Evolutionary conservation across 2,113 vertebrate genomes (phyloP), one percentile per base, ranked within the genome.

Genomic region (Misgurnus anguillicaudatus): DNA sequence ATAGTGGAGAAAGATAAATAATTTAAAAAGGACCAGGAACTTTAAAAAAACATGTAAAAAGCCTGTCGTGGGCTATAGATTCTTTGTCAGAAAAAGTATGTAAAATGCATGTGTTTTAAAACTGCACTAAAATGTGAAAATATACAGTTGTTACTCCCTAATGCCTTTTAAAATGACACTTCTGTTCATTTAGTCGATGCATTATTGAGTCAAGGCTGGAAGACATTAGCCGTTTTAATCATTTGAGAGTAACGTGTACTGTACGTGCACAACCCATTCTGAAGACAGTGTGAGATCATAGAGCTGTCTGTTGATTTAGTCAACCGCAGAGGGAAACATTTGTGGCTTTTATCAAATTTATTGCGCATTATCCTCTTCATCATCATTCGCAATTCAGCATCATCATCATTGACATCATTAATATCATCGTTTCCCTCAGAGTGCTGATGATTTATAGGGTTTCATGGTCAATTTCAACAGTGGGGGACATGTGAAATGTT

Each of bases 281-380:
- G 4, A 42, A 60, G 39, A 45, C 19, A 74, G 55, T 31, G 39
- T 61, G 39, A 74, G 55, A 21, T 74, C 57, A 74, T 74, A 19
- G 13, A 73, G 47, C n/a, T 45, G 55, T 74, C 57, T 74, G 57
- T 42, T 45, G 55, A 61, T 60, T 61, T 19, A 47, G 1, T 24
- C 5, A 21, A 31, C 21, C 4, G n/a, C 13, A 72, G 6, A 1
- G 70, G 10, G 41, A 60, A 9, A 41, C n/a, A 73, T 73, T 8
- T 41, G 53, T 72, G 66, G 66, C 14, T 51, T 69, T 41, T 72
- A 31, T 60, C 9, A 58, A 24, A 58, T 4, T 14, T 16, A 9
- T 61, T 74, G 41, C 16, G 39, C 57, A 60, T 45, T 42, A 74
- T 47, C 19, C 41, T 61, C 47, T 13, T 13, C n/a, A 58, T 21